Evolutionary conservation across 1,140 invertebrate species (phyloP).

Genomic region (Sitophilus oryzae): DNA sequence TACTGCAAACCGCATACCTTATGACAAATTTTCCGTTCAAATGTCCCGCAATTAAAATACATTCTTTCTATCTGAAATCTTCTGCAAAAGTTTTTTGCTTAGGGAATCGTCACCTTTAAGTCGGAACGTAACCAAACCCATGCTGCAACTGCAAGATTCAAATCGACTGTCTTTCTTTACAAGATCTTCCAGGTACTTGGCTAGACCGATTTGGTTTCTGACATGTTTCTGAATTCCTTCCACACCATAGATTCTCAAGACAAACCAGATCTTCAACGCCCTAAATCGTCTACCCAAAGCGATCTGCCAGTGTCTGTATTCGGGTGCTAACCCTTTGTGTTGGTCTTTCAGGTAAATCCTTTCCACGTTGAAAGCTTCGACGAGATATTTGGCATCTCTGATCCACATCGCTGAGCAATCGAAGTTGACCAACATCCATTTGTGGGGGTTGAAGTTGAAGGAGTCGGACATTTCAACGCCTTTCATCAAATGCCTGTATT

Average conservation of each 20-base stretch:
- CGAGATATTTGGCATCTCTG: conserved; percentile 71
- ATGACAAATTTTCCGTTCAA: conserved; percentile 65
- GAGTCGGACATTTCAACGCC: conserved; percentile 81
- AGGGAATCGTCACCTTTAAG: conserved; percentile 69
- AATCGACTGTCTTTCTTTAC: conserved; percentile 69
- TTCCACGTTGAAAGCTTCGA: conserved; percentile 88
- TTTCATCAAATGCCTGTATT: conserved; percentile 74
- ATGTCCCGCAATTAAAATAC: conserved; percentile 80
- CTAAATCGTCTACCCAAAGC: conserved; percentile 85
- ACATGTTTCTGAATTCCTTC: conserved; percentile 76
- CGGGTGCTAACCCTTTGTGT: conserved; percentile 65
- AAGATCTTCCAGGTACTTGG: conserved; percentile 69
- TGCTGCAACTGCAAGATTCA: conserved; percentile 50
- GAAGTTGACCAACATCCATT: conserved; percentile 90
- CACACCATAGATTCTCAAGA: conserved; percentile 76
- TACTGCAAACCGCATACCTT: conserved; percentile 77
- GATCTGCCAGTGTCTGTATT: conserved; percentile 95
- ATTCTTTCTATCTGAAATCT: conserved; percentile 68
- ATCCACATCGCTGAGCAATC: conserved; percentile 89
- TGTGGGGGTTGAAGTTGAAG: conserved; percentile 89
- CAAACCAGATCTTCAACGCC: conserved; percentile 93
- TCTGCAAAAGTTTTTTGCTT: conserved; percentile 69
- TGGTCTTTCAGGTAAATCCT: conserved; percentile 79
- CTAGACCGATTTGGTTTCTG: conserved; percentile 67
- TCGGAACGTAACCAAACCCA: conserved; percentile 87